Evolutionary conservation across 2,113 vertebrate genomes (phyloP).

Genomic region (Pseudorectes ferrugineus): DNA sequence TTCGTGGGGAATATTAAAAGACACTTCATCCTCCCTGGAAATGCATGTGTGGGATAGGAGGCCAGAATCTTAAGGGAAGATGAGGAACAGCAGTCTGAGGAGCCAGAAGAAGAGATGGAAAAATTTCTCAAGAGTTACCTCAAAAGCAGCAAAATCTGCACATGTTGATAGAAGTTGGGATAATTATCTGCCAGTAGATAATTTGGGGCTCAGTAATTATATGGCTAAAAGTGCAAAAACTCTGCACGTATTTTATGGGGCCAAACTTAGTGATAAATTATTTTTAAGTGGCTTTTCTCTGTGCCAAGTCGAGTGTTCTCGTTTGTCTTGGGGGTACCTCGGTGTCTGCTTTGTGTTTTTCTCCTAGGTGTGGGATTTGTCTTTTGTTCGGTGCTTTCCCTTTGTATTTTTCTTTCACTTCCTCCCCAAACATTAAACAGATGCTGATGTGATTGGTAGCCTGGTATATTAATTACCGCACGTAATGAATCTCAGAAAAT

Average conservation of each 20-base stretch:
- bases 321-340: background rate
- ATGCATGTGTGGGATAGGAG: background rate
- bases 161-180: background rate
- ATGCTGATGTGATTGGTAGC: background rate
- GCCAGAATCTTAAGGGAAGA: background rate
- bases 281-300: background rate
- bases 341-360: background rate
- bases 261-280: background rate
- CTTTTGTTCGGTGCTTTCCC: background rate
- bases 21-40: background rate
- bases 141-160: background rate
- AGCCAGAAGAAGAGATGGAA: background rate
- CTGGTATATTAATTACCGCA: slow-evolving; percentile 30
- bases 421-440: background rate
- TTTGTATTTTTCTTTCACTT: background rate
- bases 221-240: background rate
- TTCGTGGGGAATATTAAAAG: background rate
- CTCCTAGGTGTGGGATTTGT: background rate
- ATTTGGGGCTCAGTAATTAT: background rate
- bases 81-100: background rate
- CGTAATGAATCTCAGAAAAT: background rate
- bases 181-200: background rate
- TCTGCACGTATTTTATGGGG: background rate
- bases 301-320: background rate
- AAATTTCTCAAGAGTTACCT: background rate